Percentiles rank a stretch among this genome's conserved stretches.
Conservation (phyloP, 2,888 invertebrate genomes). For the Sthenelais limicola region DNA sequence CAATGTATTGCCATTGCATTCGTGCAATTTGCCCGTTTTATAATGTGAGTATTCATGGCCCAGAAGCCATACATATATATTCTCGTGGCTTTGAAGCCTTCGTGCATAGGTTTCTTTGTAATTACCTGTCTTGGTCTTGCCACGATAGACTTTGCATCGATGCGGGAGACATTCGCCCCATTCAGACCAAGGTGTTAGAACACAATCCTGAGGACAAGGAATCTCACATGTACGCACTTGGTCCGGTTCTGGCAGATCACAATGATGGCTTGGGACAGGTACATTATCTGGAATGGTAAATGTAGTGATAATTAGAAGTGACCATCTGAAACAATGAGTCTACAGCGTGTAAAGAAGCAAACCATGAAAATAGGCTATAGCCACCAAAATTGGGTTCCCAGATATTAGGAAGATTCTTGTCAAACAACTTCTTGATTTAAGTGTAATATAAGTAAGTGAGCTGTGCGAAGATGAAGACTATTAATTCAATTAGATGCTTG, state of each 20-base stretch:
- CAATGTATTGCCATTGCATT: too few relatives aligned
- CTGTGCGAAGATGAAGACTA: too few relatives aligned
- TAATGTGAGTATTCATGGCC: too few relatives aligned
- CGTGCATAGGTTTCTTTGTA: neutral
- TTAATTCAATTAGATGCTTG: too few relatives aligned
- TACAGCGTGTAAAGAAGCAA: neutral
- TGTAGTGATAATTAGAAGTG: neutral
- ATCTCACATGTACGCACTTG: conserved; percentile 47
- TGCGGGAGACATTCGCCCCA: conserved; percentile 54
- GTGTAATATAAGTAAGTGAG: too few relatives aligned
- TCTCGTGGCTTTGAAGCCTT: too few relatives aligned
- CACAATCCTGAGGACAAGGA: conserved; percentile 51
- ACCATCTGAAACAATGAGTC: neutral
- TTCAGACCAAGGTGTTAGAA: conserved; percentile 48
- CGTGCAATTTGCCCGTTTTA: too few relatives aligned
- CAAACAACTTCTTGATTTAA: too few relatives aligned
- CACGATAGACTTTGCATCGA: conserved; percentile 47
- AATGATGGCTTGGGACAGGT: conserved; percentile 46
- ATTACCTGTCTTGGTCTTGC: conserved; percentile 46
- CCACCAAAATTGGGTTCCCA: too few relatives aligned
- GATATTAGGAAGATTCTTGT: too few relatives aligned
- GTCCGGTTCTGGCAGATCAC: conserved; percentile 44
- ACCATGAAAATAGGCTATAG: too few relatives aligned
- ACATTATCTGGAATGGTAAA: conserved; percentile 42
- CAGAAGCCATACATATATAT: too few relatives aligned